Base-by-base conservation (phyloP, 1,140 invertebrate genomes). In the Lineus longissimus region DNA sequence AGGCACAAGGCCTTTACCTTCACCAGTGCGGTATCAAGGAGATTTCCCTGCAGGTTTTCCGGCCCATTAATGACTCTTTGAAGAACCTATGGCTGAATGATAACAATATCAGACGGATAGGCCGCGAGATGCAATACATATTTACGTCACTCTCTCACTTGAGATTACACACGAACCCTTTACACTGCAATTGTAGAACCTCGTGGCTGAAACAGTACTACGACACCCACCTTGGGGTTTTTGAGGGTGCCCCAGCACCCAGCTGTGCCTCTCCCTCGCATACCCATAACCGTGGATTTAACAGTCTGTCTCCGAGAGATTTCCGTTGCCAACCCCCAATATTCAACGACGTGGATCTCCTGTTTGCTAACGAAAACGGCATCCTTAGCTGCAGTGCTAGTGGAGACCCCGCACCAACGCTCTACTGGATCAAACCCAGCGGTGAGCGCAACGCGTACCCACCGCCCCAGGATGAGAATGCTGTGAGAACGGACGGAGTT, bases 101-200 rank as follows among this genome's bases (percentile, higher is more conserved):
- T 40, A 81, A 81, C 63, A 69, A 76, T 47, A 71, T 81, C 33
- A 73, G 76, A 47, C 57, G 65, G 6, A 72, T 81, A 45, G 64
- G 66, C 40, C 59, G 58, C 2, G 64, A 73, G 17, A 76, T 78
- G 72, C 45, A 72, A 9, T 70, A 71, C 43, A 54, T 79, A 1
- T 78, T 81, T 61, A 70, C 65, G 47, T 73, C 65, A 11, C 62
- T 81, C 51, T 73, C 67, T 47, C 77, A 81, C 64, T 63, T 79
- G 13, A 69, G 78, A 27, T 67, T 81, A 30, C 77, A 75, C 22
- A 64, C 73, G 13, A 81, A 81, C 67, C 73, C 76, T 2, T 69
- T 81, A 23, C 77, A 79, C 55, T 81, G 79, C 62, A 79, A 81
- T 66, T 81, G 79, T 65, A 76, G 79, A 58, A 63, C 75, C 13